phyloP scores from a whole-genome alignment of 2,113 vertebrate genomes.

The Protobothrops flavoviridis region DNA sequence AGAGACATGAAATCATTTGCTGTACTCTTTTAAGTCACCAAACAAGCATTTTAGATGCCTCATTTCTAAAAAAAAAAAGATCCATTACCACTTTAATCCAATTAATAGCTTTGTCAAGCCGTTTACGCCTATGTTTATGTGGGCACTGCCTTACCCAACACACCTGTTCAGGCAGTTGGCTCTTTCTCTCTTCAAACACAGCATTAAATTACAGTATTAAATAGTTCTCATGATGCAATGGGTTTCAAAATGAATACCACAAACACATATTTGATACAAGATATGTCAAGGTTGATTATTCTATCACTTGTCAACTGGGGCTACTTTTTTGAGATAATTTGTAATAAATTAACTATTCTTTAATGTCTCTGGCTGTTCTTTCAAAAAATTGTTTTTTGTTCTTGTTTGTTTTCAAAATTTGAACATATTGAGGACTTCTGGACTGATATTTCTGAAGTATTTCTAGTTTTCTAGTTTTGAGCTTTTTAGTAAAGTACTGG shows the following conservation, averaged over 20 bases:
- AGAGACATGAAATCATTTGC: not conserved
- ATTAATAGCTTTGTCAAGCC: slow-evolving; percentile 10
- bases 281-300: not conserved
- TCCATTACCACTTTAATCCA: not conserved
- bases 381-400: no score
- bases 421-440: not conserved
- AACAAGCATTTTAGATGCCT: not conserved
- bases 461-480: not conserved
- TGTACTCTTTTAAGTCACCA: not conserved
- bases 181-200: not conserved
- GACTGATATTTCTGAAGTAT: not conserved
- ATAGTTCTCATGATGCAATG: not conserved
- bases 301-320: not conserved
- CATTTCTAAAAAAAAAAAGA: not conserved
- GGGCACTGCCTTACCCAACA: not conserved
- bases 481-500: not conserved
- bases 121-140: slow-evolving; percentile 7
- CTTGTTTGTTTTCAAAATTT: not conserved
- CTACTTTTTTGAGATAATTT: not conserved
- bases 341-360: not conserved
- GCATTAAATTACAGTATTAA: slow-evolving; percentile 16
- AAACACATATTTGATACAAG: not conserved
- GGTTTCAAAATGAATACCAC: not conserved
- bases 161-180: slow-evolving; percentile 19
- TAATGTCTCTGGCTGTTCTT: not conserved